Conservation (phyloP, 2,888 invertebrate genomes). For the Chloroclystis v-ata region DNA sequence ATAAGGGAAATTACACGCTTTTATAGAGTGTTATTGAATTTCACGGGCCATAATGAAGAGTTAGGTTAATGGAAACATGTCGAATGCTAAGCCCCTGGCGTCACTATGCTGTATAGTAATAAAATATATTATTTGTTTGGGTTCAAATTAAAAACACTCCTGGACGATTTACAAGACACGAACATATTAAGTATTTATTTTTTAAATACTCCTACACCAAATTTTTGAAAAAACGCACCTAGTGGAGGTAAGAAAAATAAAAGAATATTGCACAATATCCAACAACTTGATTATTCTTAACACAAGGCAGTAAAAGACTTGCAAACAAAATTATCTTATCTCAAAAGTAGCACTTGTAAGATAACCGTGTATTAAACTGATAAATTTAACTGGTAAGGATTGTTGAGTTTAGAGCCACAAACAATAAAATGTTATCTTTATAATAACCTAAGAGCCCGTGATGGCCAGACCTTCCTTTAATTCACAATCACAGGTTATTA, state of each 20-base stretch:
- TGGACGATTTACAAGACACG: too few species aligned
- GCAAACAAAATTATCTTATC: constrained; percentile 35
- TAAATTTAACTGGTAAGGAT: constrained; percentile 8
- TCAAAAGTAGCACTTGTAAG: constrained; percentile 7
- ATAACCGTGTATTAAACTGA: constrained; percentile 3
- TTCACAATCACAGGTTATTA: too few species aligned
- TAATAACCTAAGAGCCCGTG: too few species aligned
- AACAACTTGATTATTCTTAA: constrained; percentile 24
- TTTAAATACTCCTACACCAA: too few species aligned
- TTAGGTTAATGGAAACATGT: constrained; percentile 10
- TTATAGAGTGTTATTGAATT: constrained; percentile 17
- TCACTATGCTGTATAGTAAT: too few species aligned
- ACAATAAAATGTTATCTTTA: too few species aligned
- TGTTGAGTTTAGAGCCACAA: constrained; percentile 3
- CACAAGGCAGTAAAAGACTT: constrained; percentile 43
- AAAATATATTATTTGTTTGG: too few species aligned
- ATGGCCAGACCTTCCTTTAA: too few species aligned
- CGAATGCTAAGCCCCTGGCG: too few species aligned
- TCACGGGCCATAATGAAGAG: constrained; percentile 17
- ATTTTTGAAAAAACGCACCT: too few species aligned
- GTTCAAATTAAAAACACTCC: too few species aligned
- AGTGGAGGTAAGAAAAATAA: not conserved
- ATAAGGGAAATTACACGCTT: constrained; percentile 25
- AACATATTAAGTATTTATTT: too few species aligned
- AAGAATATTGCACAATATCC: constrained; percentile 8